Base-by-base conservation (phyloP, 2,113 vertebrate genomes). In the Zeus faber region DNA sequence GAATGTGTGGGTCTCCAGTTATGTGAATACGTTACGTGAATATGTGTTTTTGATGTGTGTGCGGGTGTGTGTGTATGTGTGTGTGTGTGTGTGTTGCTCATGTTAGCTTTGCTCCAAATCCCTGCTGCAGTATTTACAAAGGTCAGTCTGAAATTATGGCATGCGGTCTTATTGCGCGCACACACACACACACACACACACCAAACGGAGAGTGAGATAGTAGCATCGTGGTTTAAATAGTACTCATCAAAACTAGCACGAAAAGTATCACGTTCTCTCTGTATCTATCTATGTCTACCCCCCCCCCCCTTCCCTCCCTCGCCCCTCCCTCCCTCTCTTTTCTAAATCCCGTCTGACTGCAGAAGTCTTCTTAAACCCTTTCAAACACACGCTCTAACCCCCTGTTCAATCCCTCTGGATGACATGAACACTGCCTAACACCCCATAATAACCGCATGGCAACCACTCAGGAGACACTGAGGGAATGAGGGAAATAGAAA, bases 71-170 rank as follows among this genome's bases (percentile, higher is more conserved):
- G 31, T 44, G 57, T 6, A 48, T 43, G 47, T 20, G 27, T 27
- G 20, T 18, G 35, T 6, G 37, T 20, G 25, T n/a, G 26, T 43
- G 40, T 20, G 25, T 18, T 43, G 62, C 13, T 41, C 17, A 62
- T 16, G 56, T 44, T 60, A 56, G 69, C 72, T 59, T 66, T 68
- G 58, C 37, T 61, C 57, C 47, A 63, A 68, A 54, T 70, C 56
- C 69, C 58, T 67, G 50, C 61, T 70, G 77, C 67, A 83, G 62
- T 57, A 76, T 72, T 77, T 58, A 62, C 79, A 74, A 80, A 80
- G 76, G 72, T 80, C 77, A 80, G 29, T n/a, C n/a, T n/a, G n/a
- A n/a, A n/a, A n/a, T n/a, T n/a, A n/a, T n/a, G n/a, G n/a, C n/a
- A n/a, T 25, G 67, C 67, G 61, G 75, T 65, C 49, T 63, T 55